Evolutionary conservation across 2,797 vertebrate species (phyloP).

Genomic region (Acipenser transmontanus): DNA sequence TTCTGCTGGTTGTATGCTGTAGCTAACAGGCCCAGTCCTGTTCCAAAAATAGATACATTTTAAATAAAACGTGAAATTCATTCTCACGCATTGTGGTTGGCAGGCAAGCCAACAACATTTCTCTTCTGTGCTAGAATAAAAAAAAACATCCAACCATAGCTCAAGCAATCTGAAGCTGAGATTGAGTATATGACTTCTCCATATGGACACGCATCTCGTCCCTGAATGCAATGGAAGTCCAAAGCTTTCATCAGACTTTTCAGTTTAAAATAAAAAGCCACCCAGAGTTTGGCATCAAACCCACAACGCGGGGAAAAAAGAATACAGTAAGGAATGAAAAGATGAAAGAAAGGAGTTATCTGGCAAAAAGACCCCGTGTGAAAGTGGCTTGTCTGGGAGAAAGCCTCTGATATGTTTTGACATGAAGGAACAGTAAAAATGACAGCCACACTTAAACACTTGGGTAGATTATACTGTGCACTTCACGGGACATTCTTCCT

Average conservation of each 20-base stretch:
- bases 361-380: background rate
- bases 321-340: background rate
- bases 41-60: too few species aligned
- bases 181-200: background rate
- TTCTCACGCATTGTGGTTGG: too few species aligned
- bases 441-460: constrained; percentile 64
- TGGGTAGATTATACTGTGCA: constrained; percentile 13
- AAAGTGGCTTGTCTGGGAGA: constrained; percentile 13
- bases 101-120: too few species aligned
- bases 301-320: constrained; percentile 18
- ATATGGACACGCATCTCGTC: background rate
- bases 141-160: background rate
- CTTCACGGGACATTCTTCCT: constrained; percentile 30
- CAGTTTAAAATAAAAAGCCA: constrained; percentile 16
- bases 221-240: constrained; percentile 23
- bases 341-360: background rate
- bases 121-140: too few species aligned
- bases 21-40: too few species aligned
- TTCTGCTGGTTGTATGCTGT: too few species aligned
- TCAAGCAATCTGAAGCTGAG: background rate
- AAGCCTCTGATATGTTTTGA: constrained; percentile 68
- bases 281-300: constrained; percentile 57
- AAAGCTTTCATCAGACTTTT: constrained; percentile 56
- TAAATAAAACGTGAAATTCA: too few species aligned
- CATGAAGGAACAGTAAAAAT: constrained; percentile 61